Base-by-base conservation (phyloP, 2,888 invertebrate genomes). In the Andrena minutula region DNA sequence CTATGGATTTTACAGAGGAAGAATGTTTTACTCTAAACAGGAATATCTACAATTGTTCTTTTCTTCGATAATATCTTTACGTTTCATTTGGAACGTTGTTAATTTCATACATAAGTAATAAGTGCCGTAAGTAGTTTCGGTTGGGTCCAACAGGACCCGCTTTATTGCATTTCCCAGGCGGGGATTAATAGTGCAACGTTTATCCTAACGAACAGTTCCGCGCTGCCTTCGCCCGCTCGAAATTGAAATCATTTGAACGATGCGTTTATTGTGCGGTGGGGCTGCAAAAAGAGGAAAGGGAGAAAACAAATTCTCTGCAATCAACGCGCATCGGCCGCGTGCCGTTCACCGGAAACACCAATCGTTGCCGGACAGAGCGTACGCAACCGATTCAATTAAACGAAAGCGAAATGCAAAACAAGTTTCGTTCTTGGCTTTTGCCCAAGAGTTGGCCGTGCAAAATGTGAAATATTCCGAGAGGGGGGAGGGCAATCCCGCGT, bases 381-480 rank as follows among this genome's bases (percentile, higher is more conserved):
- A 58, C 71, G 71, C 83, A 47, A 70, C 41, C 65, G 69, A 60
- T 76, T 77, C 76, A 69, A 86, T 85, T 79, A 79, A 85, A 75
- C 70, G 85, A 83, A 85, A 85, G 65, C 86, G 73, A 86, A 83
- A 70, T 83, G 83, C 72, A 80, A 80, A 86, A 83, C 56, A 74
- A 82, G 83, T 73, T 83, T 86, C 76, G 63, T 60, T 83, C 86
- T 85, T 83, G 75, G 83, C 65, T 70, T 35, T 23, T 30, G 56
- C 23, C 26, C 35, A n/a, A 23, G 41, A 41, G 41, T 30, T 32
- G 10, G 20, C 3, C 10, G 35, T 0, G 16, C 30, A 23, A 68
- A 78, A 78, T 66, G 66, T 49, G 71, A 26, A 85, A 82, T 68
- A 74, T 76, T 73, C 65, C 8, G 10, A 28, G 51, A 16, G 20